These are phyloP conservation scores for Polypterus bichir DNA, from an alignment of 2,113 vertebrate species.

Conservation along the genomic window DNA sequence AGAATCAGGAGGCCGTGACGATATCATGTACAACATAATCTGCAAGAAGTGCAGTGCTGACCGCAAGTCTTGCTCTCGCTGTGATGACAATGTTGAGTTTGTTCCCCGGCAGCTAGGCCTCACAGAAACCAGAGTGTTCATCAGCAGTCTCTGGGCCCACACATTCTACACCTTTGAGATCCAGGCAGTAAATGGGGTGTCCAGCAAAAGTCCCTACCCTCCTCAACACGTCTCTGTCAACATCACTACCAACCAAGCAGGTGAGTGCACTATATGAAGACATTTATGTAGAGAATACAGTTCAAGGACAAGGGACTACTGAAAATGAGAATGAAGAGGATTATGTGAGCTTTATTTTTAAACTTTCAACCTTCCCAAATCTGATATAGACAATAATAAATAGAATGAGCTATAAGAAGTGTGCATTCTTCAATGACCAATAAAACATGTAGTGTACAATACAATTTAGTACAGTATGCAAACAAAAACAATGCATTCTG, in stretches of 20 bases:
- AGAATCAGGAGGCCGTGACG: constrained; percentile 77
- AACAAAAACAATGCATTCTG: no score
- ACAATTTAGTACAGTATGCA: no score
- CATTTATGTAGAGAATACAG: no score
- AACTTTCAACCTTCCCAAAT: no score
- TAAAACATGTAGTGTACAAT: no score
- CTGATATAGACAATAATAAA: no score
- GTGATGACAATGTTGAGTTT: constrained; percentile 92
- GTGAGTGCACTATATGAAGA: constrained; percentile 44
- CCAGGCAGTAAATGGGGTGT: constrained; percentile 89
- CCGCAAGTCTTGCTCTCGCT: constrained; percentile 80
- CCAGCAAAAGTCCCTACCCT: constrained; percentile 84
- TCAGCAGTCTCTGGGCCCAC: constrained; percentile 90
- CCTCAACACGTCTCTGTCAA: constrained; percentile 89
- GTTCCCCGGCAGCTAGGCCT: constrained; percentile 81
- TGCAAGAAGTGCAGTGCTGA: constrained; percentile 87
- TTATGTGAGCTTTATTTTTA: no score
- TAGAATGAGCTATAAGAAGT: no score
- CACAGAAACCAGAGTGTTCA: constrained; percentile 79
- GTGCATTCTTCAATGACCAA: no score
- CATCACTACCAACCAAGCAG: constrained; percentile 96
- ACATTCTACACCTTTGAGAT: constrained; percentile 92
- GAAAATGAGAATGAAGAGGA: no score
- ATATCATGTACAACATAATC: constrained; percentile 92
- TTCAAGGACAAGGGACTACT: no score